Conservation (phyloP, 2,888 invertebrate species). For the Oscheius sp. region DNA sequence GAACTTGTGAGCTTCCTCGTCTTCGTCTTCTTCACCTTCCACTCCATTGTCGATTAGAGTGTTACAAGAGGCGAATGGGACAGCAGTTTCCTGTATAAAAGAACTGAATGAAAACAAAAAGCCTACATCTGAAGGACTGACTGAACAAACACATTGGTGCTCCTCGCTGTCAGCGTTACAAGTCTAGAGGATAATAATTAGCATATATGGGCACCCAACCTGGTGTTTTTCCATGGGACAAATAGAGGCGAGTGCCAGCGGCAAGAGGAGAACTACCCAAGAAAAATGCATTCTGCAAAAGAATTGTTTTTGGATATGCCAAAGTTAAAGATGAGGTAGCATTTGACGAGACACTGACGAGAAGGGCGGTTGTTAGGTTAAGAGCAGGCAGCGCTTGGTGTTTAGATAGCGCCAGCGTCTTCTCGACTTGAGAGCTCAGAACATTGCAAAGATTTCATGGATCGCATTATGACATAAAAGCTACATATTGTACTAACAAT, state of each 20-base stretch:
- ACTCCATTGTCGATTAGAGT: constrained; percentile 38
- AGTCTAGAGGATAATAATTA: constrained; percentile 16
- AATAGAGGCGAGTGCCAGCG: constrained; percentile 41
- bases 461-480: constrained; percentile 8
- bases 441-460: constrained; percentile 11
- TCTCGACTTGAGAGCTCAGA: constrained; percentile 30
- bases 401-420: constrained; percentile 28
- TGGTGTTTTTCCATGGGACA: constrained; percentile 53
- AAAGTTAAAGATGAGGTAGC: constrained; percentile 7
- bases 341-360: constrained; percentile 28
- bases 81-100: constrained; percentile 40
- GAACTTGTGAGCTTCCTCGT: constrained; percentile 51
- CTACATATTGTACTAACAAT: too few relatives aligned
- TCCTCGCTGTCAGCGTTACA: constrained; percentile 50
- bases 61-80: constrained; percentile 57
- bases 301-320: constrained; percentile 6
- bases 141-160: constrained; percentile 53
- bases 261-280: constrained; percentile 32
- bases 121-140: constrained; percentile 49
- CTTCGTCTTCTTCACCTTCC: constrained; percentile 10
- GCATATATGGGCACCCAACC: constrained; percentile 12
- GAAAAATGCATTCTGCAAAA: constrained; percentile 36
- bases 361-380: constrained; percentile 30
- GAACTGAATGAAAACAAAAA: background rate
- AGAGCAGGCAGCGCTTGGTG: constrained; percentile 26